Conservation (phyloP, 2,797 vertebrate genomes). For the Urophycis tenuis region DNA sequence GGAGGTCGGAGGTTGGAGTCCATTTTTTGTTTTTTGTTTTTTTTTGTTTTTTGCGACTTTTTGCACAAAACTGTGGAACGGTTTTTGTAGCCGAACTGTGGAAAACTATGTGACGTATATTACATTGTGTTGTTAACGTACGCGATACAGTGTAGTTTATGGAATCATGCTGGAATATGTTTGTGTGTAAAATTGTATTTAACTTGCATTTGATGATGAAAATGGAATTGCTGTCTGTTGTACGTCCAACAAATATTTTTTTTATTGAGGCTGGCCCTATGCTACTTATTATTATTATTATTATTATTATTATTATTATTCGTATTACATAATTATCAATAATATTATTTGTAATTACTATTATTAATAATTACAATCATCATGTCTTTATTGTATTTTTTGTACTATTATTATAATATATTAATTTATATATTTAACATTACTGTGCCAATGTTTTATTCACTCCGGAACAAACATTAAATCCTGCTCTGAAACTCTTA, state of each 20-base stretch:
- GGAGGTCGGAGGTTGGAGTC: too few relatives aligned
- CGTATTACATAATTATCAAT: not conserved
- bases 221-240: not conserved
- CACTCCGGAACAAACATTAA: not conserved
- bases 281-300: not conserved
- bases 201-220: not conserved
- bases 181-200: not conserved
- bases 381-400: too few relatives aligned
- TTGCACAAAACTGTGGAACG: too few relatives aligned
- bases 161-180: not conserved
- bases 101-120: not conserved
- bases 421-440: conserved; percentile 2
- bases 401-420: not conserved
- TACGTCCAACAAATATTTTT: conserved; percentile 8
- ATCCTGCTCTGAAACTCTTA: not conserved
- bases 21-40: too few relatives aligned
- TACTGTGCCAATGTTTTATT: not conserved
- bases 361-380: too few relatives aligned
- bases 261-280: conserved; percentile 34
- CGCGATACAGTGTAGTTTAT: not conserved
- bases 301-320: not conserved
- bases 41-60: too few relatives aligned
- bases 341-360: not conserved
- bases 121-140: not conserved
- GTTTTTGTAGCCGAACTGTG: not conserved